Evolutionary conservation across 1,140 invertebrate genomes (phyloP).

Genomic region (Sycophila sp.): DNA sequence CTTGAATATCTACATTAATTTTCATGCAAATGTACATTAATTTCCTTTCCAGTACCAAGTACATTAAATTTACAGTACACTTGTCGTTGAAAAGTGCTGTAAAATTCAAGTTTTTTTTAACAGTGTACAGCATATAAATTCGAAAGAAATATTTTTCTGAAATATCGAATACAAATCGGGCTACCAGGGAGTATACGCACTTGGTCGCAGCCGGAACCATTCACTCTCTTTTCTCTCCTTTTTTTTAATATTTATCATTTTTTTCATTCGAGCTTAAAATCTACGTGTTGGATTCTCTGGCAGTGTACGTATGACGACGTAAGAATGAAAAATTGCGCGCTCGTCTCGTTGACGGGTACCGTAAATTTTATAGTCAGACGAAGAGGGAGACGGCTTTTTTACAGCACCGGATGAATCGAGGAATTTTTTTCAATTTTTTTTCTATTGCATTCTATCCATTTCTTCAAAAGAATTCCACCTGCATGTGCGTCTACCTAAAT

Average conservation of each 20-base stretch:
- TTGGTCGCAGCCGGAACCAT: too few species aligned
- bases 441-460: background rate
- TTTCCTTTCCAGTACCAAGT: too few species aligned
- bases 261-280: background rate
- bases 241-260: background rate
- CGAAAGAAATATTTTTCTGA: too few species aligned
- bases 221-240: too few species aligned
- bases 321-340: conserved; percentile 31
- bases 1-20: too few species aligned
- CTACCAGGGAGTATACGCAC: too few species aligned
- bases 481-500: background rate
- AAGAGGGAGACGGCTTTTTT: background rate
- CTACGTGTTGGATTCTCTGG: background rate
- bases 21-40: too few species aligned
- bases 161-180: too few species aligned
- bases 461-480: background rate
- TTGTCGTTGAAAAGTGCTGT: too few species aligned
- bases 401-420: background rate
- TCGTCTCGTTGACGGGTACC: background rate
- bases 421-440: background rate
- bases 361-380: conserved; percentile 24
- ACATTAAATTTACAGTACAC: too few species aligned
- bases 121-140: too few species aligned
- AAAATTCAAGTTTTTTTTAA: too few species aligned
- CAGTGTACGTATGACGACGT: conserved; percentile 1